These are phyloP conservation scores for Pipistrellus nathusii DNA, from an alignment of 2,797 vertebrate genomes.

Conservation along the genomic window DNA sequence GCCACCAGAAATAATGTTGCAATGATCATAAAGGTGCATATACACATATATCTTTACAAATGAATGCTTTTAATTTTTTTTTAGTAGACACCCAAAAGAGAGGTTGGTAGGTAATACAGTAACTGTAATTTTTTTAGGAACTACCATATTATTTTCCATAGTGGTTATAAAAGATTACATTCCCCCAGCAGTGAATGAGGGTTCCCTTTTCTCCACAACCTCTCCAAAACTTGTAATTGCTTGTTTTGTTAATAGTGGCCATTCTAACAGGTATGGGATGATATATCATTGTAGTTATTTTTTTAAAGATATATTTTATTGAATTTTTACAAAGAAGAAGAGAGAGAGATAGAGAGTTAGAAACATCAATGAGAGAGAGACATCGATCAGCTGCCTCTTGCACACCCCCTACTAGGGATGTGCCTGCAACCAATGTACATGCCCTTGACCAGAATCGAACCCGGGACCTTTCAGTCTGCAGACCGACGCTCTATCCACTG, in stretches of 20 bases:
- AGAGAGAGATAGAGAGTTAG: too few species aligned
- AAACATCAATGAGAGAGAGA: too few species aligned
- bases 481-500: too few species aligned
- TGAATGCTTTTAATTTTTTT: neutral
- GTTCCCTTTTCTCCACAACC: neutral
- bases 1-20: neutral
- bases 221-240: neutral
- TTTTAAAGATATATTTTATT: too few species aligned
- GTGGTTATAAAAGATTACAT: neutral
- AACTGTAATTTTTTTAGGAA: neutral
- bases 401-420: too few species aligned
- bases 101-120: neutral
- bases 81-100: neutral
- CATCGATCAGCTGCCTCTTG: too few species aligned
- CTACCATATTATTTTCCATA: neutral
- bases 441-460: too few species aligned
- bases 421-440: too few species aligned
- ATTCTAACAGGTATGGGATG: neutral
- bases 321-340: too few species aligned
- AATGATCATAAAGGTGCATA: neutral
- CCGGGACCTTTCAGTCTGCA: too few species aligned
- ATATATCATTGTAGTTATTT: neutral
- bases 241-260: neutral
- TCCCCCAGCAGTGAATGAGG: neutral
- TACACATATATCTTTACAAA: neutral